Base-by-base conservation (phyloP, 2,888 invertebrate species). In the Emmelina monodactyla region DNA sequence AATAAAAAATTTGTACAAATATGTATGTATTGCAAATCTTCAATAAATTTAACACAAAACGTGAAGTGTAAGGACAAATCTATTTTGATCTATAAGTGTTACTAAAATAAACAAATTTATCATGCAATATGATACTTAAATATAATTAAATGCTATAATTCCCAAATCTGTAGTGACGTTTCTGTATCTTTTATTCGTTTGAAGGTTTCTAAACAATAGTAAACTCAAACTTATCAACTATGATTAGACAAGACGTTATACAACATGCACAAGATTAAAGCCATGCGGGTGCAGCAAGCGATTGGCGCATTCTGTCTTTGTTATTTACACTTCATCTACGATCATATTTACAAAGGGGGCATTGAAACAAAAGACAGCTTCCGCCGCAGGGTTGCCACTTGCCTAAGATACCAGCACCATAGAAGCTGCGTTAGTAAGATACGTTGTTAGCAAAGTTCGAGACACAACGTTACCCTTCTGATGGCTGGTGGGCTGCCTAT, bases 401-500 rank as follows among this genome's bases (percentile, higher is more conserved):
- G 73, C 70, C 71, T 72, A 75, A 58, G n/a, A 64, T 73, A 75
- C 69, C 60, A 55, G 60, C 54, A 64, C 58, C 60, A 49, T 61
- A 47, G 49, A 49, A 55, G 51, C 54, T 44, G 55, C 46, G 58
- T 75, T 75, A 76, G 67, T 71, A 62, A 55, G 63, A 54, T 53
- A 60, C 54, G 55, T 55, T 49, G 53, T 62, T 62, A 65, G 53
- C 56, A 58, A 47, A 57, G 58, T 56, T 58, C 55, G 52, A 50
- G 52, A 58, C 55, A 53, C 44, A 66, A 75, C 71, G 54, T 79
- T 79, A 78, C 78, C 79, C 76, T 70, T 69, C 50, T 71, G 75
- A 60, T 79, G 79, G 49, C 68, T 72, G 55, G 70, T 49, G 49
- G 78, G 78, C 66, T 64, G 64, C 63, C 54, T 67, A 63, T 71